A percentile compares a stretch with the other conserved stretches of the same genome.
phyloP scores from a whole-genome alignment of 2,113 vertebrate species.

The Anguilla japonica region DNA sequence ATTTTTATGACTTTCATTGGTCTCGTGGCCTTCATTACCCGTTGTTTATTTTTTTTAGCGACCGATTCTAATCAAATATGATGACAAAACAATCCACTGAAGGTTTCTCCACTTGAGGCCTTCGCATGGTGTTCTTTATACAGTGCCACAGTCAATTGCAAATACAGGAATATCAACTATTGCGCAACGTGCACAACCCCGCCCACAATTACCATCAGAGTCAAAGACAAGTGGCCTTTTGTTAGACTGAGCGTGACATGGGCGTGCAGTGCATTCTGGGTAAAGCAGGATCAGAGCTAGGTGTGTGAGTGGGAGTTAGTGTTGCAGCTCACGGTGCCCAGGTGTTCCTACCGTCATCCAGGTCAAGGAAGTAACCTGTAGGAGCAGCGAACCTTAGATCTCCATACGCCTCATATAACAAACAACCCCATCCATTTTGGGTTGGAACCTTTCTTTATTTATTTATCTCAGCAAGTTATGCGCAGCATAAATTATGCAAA shows the following conservation, averaged over 20 bases:
- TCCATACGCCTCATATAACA: not conserved
- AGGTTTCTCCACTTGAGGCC: not conserved
- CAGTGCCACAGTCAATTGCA: not conserved
- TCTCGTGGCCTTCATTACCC: not conserved
- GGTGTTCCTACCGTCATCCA: conserved; percentile 59
- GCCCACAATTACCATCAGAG: not conserved
- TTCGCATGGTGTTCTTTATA: not conserved
- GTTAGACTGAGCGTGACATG: not conserved
- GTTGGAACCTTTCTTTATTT: no score
- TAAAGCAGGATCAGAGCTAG: not conserved
- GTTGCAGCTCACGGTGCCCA: conserved; percentile 18
- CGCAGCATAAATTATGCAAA: not conserved
- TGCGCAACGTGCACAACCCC: not conserved
- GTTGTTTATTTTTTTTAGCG: no score
- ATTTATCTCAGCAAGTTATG: no score
- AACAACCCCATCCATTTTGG: no score
- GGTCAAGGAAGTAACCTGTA: conserved; percentile 62
- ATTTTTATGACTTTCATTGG: not conserved
- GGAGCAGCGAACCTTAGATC: conserved; percentile 53
- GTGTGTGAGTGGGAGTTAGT: conserved; percentile 33
- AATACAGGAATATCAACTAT: not conserved
- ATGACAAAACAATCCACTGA: no score
- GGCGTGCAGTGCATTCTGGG: conserved; percentile 15
- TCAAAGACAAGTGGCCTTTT: not conserved
- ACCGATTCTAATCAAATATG: no score